Evolutionary conservation across 2,113 vertebrate species (phyloP), one percentile per base, ranked within the genome.

Genomic region (Tursiops truncatus): DNA sequence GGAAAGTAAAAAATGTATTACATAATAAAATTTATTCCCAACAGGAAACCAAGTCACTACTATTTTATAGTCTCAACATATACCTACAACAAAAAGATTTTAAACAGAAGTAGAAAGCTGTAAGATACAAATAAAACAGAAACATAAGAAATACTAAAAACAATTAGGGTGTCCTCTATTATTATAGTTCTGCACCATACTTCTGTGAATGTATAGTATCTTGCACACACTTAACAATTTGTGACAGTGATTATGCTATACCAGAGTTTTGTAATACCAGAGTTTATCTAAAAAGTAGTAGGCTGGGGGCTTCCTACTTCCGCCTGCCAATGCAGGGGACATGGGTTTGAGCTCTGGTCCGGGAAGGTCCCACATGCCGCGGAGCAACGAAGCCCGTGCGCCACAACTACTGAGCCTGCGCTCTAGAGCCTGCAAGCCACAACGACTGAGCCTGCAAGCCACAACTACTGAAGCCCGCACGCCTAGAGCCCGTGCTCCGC

Each of bases 41-140:
- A 92, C 23, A 83, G 2, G 17, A 87, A 89, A 95, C 25, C 28
- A 84, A 89, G 36, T 67, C 15, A 79, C 44, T 89, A 92, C 25
- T 94, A 53, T 63, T 82, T 84, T 79, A 94, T 11, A 80, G n/a
- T 26, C 47, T 88, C 47, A 73, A 92, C 28, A 92, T 60, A 58
- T 31, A 92, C 33, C 47, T 60, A 74, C 8, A 76, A 76, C 41
- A 71, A 63, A 83, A 94, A 79, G 63, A 28, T 21, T 56, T 60
- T 38, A 93, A 83, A 41, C 70, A 36, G 28, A 20, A 89, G 15
- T 28, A 73, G 60, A 93, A 87, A 93, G 21, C 33, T 70, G 5
- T n/a, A 96, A 86, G 81, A 73, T 25, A 94, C 18, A 89, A 93
- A 94, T 33, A 58, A 84, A 92, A 89, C 8, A 93, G 38, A 86